phyloP scores from a whole-genome alignment of 2,797 vertebrate genomes.

The Pangasius sanitwongsei region DNA sequence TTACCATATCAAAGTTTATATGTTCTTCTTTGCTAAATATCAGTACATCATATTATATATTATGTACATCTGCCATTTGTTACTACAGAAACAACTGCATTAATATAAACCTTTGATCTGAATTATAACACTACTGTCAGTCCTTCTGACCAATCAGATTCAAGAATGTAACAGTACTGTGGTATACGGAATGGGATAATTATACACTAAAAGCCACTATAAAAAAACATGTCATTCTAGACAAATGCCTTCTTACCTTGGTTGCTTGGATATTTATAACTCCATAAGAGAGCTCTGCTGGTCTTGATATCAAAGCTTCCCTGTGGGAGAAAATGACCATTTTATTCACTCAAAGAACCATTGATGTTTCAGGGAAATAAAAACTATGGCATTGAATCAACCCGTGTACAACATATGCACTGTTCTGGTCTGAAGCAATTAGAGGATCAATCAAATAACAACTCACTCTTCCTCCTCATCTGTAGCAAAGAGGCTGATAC shows the following conservation, averaged over 20 bases:
- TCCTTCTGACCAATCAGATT: background rate
- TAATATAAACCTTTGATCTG: background rate
- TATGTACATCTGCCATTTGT: background rate
- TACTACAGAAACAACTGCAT: background rate
- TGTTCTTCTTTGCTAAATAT: background rate
- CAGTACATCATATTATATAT: background rate
- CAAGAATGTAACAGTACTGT: background rate
- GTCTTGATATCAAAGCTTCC: constrained; percentile 86
- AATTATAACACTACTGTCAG: background rate
- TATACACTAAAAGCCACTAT: background rate
- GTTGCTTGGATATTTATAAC: constrained; percentile 93
- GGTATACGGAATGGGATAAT: background rate
- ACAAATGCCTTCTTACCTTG: constrained; percentile 75
- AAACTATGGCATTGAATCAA: background rate
- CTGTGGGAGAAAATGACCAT: constrained; percentile 68
- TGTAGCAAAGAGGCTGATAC: constrained; percentile 89
- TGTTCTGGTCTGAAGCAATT: background rate
- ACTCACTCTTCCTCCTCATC: constrained; percentile 97
- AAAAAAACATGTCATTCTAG: background rate
- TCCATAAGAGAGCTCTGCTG: constrained; percentile 87
- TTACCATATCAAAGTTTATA: background rate
- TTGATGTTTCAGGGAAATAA: constrained; percentile 13
- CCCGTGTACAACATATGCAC: background rate
- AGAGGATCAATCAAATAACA: background rate
- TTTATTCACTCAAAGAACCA: constrained; percentile 22